Evolutionary conservation across 2,797 vertebrate genomes (phyloP).

Genomic region (Peromyscus attwateri): DNA sequence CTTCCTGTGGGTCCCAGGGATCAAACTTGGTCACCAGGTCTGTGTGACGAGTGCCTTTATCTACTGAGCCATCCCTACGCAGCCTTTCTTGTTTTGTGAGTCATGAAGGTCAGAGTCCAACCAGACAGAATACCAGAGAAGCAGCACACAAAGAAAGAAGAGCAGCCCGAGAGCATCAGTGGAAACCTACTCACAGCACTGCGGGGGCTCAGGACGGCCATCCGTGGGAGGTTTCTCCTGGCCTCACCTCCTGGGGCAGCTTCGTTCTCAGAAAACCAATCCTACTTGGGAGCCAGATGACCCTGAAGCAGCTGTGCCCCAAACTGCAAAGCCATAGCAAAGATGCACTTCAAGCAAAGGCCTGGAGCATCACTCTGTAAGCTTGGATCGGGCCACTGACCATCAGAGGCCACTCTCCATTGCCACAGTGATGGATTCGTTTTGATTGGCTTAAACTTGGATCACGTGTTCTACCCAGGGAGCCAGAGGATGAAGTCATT

Average conservation of each 20-base stretch:
- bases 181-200: not conserved
- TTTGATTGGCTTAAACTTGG: not conserved
- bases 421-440: too few species aligned
- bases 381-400: not conserved
- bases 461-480: not conserved
- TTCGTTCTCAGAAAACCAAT: not conserved
- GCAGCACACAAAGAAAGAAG: not conserved
- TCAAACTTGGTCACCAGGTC: not conserved
- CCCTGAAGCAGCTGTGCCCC: not conserved
- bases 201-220: not conserved
- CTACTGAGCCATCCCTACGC: not conserved
- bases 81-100: not conserved
- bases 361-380: not conserved
- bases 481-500: not conserved
- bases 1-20: not conserved
- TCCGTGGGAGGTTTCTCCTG: not conserved
- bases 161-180: not conserved
- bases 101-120: not conserved
- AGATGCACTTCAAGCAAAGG: not conserved
- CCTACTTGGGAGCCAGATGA: not conserved
- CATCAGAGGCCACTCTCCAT: not conserved
- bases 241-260: not conserved
- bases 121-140: not conserved
- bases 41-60: not conserved
- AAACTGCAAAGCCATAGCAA: not conserved